These are phyloP conservation scores for Dicroscelio sp. DNA, from an alignment of 2,888 invertebrate genomes.

Conservation along the genomic window DNA sequence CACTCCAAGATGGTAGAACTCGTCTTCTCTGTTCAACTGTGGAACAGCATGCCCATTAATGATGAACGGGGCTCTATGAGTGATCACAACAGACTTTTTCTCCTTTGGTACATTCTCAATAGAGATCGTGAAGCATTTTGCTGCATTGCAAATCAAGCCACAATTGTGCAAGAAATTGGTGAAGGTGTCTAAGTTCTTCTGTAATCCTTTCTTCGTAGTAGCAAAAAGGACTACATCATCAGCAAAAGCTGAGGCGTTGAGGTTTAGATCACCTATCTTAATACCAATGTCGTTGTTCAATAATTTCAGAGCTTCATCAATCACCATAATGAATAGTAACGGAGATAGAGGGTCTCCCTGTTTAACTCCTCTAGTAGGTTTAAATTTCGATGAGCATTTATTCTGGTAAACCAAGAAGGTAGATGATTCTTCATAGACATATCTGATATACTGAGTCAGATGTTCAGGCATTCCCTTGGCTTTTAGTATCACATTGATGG, in stretches of 20 bases:
- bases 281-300: neutral
- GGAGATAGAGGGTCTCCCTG: constrained; percentile 91
- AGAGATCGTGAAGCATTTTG: too few species aligned
- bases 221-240: too few species aligned
- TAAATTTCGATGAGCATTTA: constrained; percentile 1
- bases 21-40: too few species aligned
- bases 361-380: constrained; percentile 90
- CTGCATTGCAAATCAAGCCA: too few species aligned
- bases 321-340: constrained; percentile 65
- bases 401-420: neutral
- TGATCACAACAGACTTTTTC: too few species aligned
- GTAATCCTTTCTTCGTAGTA: too few species aligned
- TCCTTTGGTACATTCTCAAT: too few species aligned
- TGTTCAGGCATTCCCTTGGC: neutral
- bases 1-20: too few species aligned
- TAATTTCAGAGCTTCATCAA: constrained; percentile 45
- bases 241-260: constrained; percentile 36
- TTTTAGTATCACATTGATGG: neutral
- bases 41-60: too few species aligned
- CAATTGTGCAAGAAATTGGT: too few species aligned
- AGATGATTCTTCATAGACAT: neutral
- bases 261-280: neutral
- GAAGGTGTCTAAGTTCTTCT: too few species aligned
- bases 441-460: neutral
- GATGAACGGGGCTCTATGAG: too few species aligned